phyloP scores from a whole-genome alignment of 2,797 vertebrate species.

The Microctenopoma lineatum region DNA sequence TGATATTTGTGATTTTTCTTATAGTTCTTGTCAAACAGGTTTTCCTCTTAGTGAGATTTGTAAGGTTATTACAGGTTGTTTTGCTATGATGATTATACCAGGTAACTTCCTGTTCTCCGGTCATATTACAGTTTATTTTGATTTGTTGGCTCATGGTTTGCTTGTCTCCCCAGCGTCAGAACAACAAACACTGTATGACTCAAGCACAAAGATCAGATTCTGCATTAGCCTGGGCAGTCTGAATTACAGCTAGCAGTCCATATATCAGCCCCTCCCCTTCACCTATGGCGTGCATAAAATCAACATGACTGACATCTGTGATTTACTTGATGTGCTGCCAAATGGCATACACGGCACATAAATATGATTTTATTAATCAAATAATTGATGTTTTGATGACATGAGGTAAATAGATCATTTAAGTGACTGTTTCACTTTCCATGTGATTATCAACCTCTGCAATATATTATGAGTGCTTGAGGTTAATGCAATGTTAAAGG shows the following conservation, averaged over 20 bases:
- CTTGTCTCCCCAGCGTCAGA: slow-evolving; percentile 38
- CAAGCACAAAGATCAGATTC: slow-evolving; percentile 72
- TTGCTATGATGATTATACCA: neutral
- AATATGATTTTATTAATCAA: neutral
- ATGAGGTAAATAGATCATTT: neutral
- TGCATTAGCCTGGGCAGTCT: slow-evolving; percentile 74
- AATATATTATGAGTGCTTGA: neutral
- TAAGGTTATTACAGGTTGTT: neutral
- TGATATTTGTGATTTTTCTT: neutral
- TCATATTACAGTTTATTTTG: neutral
- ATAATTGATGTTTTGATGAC: neutral
- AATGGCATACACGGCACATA: neutral
- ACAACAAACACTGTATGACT: slow-evolving; percentile 39
- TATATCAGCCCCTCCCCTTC: neutral
- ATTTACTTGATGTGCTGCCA: neutral
- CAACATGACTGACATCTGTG: neutral
- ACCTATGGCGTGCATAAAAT: slow-evolving; percentile 15
- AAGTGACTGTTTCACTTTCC: neutral
- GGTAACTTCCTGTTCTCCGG: neutral
- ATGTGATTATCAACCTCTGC: neutral
- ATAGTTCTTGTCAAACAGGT: neutral
- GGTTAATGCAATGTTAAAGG: neutral
- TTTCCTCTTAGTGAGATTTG: neutral
- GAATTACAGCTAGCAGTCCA: slow-evolving; percentile 57
- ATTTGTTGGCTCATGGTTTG: slow-evolving; percentile 44